phyloP scores from a whole-genome alignment of 2,888 invertebrate genomes.

The Erpobdella octoculata region DNA sequence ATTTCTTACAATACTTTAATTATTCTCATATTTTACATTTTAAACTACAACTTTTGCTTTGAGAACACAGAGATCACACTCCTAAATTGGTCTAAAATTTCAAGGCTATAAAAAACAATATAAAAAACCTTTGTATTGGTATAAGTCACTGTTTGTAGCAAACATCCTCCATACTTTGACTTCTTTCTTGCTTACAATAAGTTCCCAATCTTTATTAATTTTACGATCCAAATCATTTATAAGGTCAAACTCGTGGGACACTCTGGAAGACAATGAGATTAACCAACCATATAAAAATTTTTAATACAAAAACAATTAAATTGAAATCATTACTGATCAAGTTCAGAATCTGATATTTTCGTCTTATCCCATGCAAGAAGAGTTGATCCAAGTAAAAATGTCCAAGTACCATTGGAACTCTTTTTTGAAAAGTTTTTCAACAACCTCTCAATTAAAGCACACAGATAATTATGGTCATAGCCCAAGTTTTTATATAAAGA shows the following conservation, averaged over 20 bases:
- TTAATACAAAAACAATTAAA: neutral
- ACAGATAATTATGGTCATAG: constrained; percentile 40
- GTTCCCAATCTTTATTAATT: constrained; percentile 43
- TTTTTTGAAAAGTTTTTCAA: constrained; percentile 32
- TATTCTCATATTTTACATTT: too few species aligned
- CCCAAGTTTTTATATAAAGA: constrained; percentile 41
- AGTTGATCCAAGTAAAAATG: constrained; percentile 38
- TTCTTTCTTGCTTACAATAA: constrained; percentile 42
- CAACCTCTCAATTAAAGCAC: constrained; percentile 38
- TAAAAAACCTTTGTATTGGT: constrained; percentile 48
- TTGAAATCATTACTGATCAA: constrained; percentile 38
- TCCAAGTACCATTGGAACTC: constrained; percentile 37
- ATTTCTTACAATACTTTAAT: too few species aligned
- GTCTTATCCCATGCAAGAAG: constrained; percentile 46
- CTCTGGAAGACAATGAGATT: neutral
- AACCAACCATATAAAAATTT: neutral
- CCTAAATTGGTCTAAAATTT: too few species aligned
- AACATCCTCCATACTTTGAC: constrained; percentile 48
- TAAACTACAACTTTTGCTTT: too few species aligned
- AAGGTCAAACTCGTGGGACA: constrained; percentile 29
- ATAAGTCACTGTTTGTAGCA: constrained; percentile 41
- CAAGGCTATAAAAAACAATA: neutral
- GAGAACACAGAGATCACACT: too few species aligned
- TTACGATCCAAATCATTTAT: constrained; percentile 7
- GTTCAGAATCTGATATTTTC: constrained; percentile 43